phyloP scores from a whole-genome alignment of 2,888 invertebrate genomes.

The Pollenia angustigena region DNA sequence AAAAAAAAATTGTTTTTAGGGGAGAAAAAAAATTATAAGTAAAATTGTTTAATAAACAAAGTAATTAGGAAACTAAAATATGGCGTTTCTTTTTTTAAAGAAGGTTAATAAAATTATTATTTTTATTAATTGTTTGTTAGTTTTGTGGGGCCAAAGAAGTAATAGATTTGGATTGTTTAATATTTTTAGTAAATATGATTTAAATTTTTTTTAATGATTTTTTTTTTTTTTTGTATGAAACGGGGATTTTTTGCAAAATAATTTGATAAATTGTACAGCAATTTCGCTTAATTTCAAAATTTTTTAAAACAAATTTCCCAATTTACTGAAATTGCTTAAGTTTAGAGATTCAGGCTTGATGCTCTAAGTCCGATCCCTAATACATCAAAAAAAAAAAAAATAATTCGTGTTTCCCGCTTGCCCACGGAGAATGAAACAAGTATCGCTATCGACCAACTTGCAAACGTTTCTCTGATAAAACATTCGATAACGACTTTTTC shows the following conservation, averaged over 20 bases:
- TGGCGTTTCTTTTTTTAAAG: background rate
- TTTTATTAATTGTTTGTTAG: constrained; percentile 21
- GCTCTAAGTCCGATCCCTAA: too few species aligned
- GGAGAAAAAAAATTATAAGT: constrained; percentile 46
- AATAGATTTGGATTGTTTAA: background rate
- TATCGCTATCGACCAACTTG: too few species aligned
- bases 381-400: too few species aligned
- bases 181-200: constrained; percentile 5
- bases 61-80: constrained; percentile 16
- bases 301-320: too few species aligned
- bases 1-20: constrained; percentile 7
- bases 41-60: constrained; percentile 37
- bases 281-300: background rate
- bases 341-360: too few species aligned
- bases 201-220: background rate
- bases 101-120: constrained; percentile 29
- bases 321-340: too few species aligned
- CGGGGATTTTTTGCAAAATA: constrained; percentile 55
- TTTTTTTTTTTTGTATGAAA: background rate
- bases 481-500: too few species aligned
- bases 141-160: constrained; percentile 18
- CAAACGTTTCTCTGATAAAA: too few species aligned
- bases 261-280: background rate
- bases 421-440: too few species aligned
- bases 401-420: too few species aligned